These are phyloP conservation scores for Pseudomugil gertrudae DNA, from an alignment of 2,797 vertebrate species.

Conservation along the genomic window DNA sequence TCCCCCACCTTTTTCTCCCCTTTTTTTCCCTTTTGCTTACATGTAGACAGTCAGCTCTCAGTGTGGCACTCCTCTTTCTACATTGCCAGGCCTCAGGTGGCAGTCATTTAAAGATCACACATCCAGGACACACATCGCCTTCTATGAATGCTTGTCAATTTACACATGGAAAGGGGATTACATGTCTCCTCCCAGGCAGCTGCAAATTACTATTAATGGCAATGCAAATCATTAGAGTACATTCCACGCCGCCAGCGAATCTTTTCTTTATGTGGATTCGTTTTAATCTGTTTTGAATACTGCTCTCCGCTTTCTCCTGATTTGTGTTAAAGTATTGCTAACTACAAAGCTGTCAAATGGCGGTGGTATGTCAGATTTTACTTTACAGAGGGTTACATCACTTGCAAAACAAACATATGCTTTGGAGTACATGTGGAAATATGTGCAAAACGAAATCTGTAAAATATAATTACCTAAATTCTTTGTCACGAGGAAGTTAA, in stretches of 20 bases:
- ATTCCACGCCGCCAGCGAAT: constrained; percentile 67
- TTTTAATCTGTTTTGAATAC: constrained; percentile 74
- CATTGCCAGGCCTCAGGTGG: constrained; percentile 82
- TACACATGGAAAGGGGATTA: constrained; percentile 82
- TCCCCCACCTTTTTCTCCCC: constrained; percentile 4
- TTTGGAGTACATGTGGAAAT: constrained; percentile 43
- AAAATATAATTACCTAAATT: constrained; percentile 60
- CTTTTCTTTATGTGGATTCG: constrained; percentile 65
- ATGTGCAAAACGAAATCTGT: constrained; percentile 40
- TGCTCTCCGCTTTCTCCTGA: constrained; percentile 51
- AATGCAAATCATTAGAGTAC: constrained; percentile 81
- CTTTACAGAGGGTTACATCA: constrained; percentile 70
- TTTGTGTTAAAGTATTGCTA: constrained; percentile 55
- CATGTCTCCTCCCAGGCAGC: constrained; percentile 76
- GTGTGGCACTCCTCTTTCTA: constrained; percentile 62
- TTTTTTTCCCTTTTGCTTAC: constrained; percentile 18
- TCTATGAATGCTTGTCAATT: constrained; percentile 81
- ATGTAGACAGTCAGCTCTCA: constrained; percentile 56
- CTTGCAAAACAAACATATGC: constrained; percentile 46
- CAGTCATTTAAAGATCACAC: constrained; percentile 87
- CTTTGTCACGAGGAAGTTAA: constrained; percentile 59
- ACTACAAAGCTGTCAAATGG: constrained; percentile 66
- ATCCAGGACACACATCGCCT: constrained; percentile 73
- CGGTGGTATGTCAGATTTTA: constrained; percentile 63
- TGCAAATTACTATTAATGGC: constrained; percentile 83